Evolutionary conservation across 2,113 vertebrate species (phyloP).

Genomic region (Taurulus bubalis): DNA sequence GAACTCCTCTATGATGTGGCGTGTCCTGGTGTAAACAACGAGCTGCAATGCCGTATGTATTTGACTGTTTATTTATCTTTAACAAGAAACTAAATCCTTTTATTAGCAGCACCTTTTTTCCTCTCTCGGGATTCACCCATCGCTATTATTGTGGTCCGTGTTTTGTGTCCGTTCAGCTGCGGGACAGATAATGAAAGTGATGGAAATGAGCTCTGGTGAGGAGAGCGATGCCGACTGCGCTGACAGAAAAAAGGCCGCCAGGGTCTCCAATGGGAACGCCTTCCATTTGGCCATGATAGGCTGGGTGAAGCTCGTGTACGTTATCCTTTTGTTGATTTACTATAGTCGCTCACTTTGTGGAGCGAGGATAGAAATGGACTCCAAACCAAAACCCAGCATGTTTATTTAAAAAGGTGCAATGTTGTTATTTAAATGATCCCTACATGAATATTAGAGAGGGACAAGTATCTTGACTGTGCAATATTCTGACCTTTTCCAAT

Average conservation of each 20-base stretch:
- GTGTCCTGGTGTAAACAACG: background rate
- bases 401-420: no score
- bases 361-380: no score
- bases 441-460: no score
- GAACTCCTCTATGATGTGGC: background rate
- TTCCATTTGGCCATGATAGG: fast-evolving
- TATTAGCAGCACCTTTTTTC: background rate
- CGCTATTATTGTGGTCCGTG: background rate
- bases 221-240: background rate
- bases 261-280: fast-evolving
- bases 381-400: no score
- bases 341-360: background rate
- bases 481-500: background rate
- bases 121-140: no score
- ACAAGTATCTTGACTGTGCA: background rate
- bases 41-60: constrained; percentile 10
- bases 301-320: background rate
- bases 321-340: background rate
- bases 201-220: background rate
- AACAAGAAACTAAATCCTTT: background rate
- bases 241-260: background rate
- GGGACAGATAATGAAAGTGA: fast-evolving
- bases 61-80: background rate
- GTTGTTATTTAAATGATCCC: no score
- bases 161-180: constrained; percentile 1